Evolutionary conservation across 2,113 vertebrate species (phyloP).

Genomic region (Coturnix japonica): DNA sequence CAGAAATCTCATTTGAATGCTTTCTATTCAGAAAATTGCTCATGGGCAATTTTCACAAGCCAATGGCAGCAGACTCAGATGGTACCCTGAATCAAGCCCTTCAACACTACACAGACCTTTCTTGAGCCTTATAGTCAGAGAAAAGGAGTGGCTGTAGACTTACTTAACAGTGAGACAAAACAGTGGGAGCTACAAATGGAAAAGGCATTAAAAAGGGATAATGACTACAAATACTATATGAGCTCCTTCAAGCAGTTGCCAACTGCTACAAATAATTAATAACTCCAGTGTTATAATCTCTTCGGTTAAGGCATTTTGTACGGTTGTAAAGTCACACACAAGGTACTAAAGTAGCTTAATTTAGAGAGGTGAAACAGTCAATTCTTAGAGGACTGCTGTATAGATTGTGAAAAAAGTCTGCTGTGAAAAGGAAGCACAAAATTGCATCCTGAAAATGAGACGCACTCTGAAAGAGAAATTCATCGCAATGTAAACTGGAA

Average conservation of each 20-base stretch:
- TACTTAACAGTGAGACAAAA: background rate
- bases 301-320: background rate
- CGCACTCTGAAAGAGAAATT: constrained; percentile 38
- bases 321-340: background rate
- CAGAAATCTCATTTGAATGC: constrained; percentile 10
- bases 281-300: background rate
- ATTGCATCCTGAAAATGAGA: constrained; percentile 60
- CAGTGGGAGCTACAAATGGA: background rate
- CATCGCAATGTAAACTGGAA: constrained; percentile 37
- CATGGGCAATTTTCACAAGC: background rate
- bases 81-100: background rate
- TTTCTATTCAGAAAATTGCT: background rate
- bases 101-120: background rate
- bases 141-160: background rate
- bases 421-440: constrained; percentile 48
- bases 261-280: background rate
- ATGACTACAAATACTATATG: background rate
- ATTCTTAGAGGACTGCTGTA: constrained; percentile 14
- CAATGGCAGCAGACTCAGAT: background rate
- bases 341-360: background rate
- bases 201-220: background rate
- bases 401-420: background rate
- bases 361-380: constrained; percentile 19
- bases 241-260: background rate
- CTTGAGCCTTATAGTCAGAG: background rate